A percentile compares a stretch with the other conserved stretches of the same genome.
Evolutionary conservation across 2,797 vertebrate genomes (phyloP).

Genomic region (Sphenodon punctatus): DNA sequence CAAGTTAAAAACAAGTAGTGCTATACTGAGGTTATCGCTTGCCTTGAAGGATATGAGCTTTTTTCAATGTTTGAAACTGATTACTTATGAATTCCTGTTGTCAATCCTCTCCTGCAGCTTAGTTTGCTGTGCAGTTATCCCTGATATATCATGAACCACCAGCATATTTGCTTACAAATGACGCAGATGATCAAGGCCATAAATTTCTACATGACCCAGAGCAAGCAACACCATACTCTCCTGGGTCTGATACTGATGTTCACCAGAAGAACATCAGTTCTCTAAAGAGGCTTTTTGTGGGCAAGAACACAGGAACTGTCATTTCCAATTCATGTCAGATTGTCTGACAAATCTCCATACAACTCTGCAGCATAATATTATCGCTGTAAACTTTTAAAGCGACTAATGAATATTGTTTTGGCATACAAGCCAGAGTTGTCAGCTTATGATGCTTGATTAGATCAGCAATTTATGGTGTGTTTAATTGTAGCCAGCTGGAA

Average conservation of each 20-base stretch:
- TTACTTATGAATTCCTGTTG: too few relatives aligned
- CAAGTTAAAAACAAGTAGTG: too few relatives aligned
- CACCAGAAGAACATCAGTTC: not conserved
- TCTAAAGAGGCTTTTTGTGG: not conserved
- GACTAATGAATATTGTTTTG: not conserved
- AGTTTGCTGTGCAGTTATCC: not conserved
- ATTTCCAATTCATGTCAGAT: fast-evolving
- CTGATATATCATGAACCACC: too few relatives aligned
- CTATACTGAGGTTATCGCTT: too few relatives aligned
- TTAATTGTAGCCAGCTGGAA: not conserved
- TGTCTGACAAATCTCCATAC: not conserved
- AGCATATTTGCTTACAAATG: not conserved
- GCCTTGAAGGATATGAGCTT: constrained; percentile 45
- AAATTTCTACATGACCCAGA: not conserved
- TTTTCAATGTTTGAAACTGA: too few relatives aligned
- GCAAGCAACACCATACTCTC: not conserved
- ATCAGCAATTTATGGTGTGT: not conserved
- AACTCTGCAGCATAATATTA: fast-evolving
- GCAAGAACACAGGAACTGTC: not conserved
- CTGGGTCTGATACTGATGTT: fast-evolving
- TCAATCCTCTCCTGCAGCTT: not conserved
- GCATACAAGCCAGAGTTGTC: too few relatives aligned
- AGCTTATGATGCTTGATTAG: not conserved
- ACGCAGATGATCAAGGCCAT: not conserved
- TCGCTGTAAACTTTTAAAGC: not conserved